Evolutionary conservation across 2,888 invertebrate species (phyloP).

Genomic region (Drosophila prostipennis): DNA sequence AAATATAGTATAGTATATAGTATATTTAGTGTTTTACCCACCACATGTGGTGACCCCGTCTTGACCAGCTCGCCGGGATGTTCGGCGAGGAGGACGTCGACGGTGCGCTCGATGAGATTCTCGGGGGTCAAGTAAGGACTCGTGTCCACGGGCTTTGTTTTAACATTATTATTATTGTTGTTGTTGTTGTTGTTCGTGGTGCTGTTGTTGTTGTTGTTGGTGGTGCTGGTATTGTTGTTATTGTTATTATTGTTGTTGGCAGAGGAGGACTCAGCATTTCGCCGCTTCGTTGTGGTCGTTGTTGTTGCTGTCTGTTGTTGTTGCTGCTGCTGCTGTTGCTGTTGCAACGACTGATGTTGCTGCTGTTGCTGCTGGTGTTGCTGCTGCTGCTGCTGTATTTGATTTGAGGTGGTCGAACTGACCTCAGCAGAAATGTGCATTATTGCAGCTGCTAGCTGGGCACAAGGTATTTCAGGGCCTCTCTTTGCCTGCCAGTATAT

Average conservation of each 20-base stretch:
- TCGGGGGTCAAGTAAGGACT: slow-evolving; percentile 89
- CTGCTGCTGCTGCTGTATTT: slow-evolving; percentile 64
- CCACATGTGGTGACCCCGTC: slow-evolving; percentile 97
- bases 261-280: slow-evolving; percentile 35
- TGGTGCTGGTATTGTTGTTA: slow-evolving; percentile 56
- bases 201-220: slow-evolving; percentile 49
- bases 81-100: slow-evolving; percentile 93
- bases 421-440: slow-evolving; percentile 94
- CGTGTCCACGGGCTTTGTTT: slow-evolving; percentile 79
- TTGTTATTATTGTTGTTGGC: slow-evolving; percentile 56
- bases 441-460: slow-evolving; percentile 62
- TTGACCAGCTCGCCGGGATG: slow-evolving; percentile 96
- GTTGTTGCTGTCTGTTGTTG: slow-evolving; percentile 48
- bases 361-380: slow-evolving; percentile 54
- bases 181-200: slow-evolving; percentile 69
- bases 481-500: slow-evolving; percentile 19
- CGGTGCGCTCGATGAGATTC: slow-evolving; percentile 91
- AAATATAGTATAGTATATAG: too few relatives aligned
- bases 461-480: slow-evolving; percentile 39
- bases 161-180: slow-evolving; percentile 66
- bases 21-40: slow-evolving; percentile 83
- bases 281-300: slow-evolving; percentile 60
- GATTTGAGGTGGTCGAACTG: slow-evolving; percentile 88
- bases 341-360: slow-evolving; percentile 9
- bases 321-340: slow-evolving; percentile 42